Evolutionary conservation across 1,140 invertebrate species (phyloP).

Genomic region (Drosophila saltans): DNA sequence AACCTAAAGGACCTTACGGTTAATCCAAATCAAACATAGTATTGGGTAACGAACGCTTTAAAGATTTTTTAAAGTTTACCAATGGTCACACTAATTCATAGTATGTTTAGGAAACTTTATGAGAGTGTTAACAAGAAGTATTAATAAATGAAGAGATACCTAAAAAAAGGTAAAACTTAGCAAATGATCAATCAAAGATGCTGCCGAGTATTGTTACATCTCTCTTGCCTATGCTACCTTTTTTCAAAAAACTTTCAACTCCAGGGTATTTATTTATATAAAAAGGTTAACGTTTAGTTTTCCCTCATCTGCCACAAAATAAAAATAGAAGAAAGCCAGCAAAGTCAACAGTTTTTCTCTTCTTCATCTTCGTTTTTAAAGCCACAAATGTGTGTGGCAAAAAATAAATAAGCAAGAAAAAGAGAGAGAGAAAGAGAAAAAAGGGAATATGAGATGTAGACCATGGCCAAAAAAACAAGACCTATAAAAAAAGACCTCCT

Average conservation of each 20-base stretch:
- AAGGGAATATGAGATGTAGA: not conserved
- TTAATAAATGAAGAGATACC: no score
- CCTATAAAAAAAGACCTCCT: conserved; percentile 48
- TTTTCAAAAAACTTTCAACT: not conserved
- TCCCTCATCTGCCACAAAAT: not conserved
- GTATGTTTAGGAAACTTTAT: no score
- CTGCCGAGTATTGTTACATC: no score
- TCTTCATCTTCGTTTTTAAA: conserved; percentile 18
- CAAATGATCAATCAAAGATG: no score
- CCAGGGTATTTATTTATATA: conserved; percentile 3
- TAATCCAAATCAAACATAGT: no score
- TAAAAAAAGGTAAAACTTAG: no score
- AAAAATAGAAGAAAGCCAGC: conserved; percentile 28
- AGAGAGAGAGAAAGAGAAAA: conserved; percentile 30
- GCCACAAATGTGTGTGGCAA: conserved; percentile 35
- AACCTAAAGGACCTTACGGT: no score
- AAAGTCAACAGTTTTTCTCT: conserved; percentile 46
- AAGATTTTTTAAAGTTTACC: no score
- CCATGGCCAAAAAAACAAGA: conserved; percentile 35
- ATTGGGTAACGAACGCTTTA: no score
- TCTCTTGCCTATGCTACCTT: not conserved
- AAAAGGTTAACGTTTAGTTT: conserved; percentile 16
- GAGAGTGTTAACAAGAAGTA: no score
- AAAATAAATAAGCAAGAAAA: not conserved
- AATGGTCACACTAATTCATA: no score